A percentile compares a stretch with the other conserved stretches of the same genome.
Evolutionary conservation across 2,888 invertebrate genomes (phyloP).

Genomic region (Dione vanillae): DNA sequence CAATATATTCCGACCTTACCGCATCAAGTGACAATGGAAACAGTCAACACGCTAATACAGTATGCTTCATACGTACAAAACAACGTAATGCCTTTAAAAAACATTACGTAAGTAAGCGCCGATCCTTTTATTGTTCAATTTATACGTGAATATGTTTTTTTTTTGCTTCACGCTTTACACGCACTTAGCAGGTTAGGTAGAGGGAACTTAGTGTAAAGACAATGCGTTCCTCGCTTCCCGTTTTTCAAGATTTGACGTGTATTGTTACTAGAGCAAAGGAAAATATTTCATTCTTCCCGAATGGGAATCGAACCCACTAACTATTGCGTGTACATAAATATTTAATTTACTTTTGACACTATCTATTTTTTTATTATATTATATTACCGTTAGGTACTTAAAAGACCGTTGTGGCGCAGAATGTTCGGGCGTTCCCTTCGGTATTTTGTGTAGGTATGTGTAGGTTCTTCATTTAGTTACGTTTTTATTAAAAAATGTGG

Average conservation of each 20-base stretch:
- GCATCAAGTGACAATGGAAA: conserved; percentile 58
- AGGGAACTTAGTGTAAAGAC: not conserved
- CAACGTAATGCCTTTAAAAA: conserved; percentile 71
- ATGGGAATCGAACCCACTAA: no score
- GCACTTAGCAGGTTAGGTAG: not conserved
- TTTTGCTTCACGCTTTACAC: not conserved
- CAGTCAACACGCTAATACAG: conserved; percentile 52
- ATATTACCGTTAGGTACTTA: no score
- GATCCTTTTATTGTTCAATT: conserved; percentile 42
- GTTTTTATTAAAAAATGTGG: no score
- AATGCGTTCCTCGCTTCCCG: not conserved
- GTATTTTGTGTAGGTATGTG: no score
- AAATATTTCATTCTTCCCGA: no score
- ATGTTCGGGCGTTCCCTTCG: no score
- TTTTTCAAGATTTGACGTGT: not conserved
- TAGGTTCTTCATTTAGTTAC: no score
- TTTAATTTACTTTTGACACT: no score
- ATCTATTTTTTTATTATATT: no score
- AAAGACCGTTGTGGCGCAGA: no score
- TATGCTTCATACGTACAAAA: conserved; percentile 61
- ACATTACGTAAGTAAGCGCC: conserved; percentile 62
- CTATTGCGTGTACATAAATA: no score
- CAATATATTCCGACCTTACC: conserved; percentile 28
- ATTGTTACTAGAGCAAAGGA: no score
- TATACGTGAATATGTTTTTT: conserved; percentile 14